These are phyloP conservation scores for Syngnathoides biaculeatus DNA, from an alignment of 2,113 vertebrate species.

Conservation along the genomic window DNA sequence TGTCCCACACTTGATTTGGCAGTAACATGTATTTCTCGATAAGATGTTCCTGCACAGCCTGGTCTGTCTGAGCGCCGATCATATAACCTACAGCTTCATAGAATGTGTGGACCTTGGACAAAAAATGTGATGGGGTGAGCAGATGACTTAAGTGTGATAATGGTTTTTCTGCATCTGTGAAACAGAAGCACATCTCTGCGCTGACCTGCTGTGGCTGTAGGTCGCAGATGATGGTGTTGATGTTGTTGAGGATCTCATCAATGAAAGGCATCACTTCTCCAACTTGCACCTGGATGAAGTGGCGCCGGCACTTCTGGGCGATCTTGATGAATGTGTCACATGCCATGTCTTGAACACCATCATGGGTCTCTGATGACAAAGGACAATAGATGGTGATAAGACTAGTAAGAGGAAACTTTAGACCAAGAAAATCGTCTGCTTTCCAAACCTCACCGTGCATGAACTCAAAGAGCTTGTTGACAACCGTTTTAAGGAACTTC, in stretches of 20 bases:
- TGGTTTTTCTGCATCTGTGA: not conserved
- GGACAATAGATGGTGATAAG: not conserved
- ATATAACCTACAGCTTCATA: constrained; percentile 98
- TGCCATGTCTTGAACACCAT: constrained; percentile 98
- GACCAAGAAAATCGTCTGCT: not conserved
- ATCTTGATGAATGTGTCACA: constrained; percentile 99
- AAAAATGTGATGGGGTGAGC: not conserved
- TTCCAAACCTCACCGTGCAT: constrained; percentile 87
- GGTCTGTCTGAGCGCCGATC: constrained; percentile 98
- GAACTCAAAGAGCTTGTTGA: constrained; percentile 98
- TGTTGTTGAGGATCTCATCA: constrained; percentile 98
- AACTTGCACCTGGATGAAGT: constrained; percentile 98
- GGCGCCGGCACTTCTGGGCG: constrained; percentile 96
- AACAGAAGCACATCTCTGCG: not conserved
- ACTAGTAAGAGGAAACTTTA: not conserved
- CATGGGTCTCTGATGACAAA: constrained; percentile 85
- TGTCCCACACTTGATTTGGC: constrained; percentile 99
- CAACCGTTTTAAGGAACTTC: constrained; percentile 98
- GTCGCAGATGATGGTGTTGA: constrained; percentile 99
- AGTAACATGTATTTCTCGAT: constrained; percentile 99
- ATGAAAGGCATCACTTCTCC: constrained; percentile 99
- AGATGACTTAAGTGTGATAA: not conserved
- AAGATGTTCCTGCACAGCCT: constrained; percentile 93
- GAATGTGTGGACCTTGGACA: constrained; percentile 90
- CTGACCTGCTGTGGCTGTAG: constrained; percentile 96